phyloP scores from a whole-genome alignment of 2,888 invertebrate genomes.

The Drosophila nr. fundita region DNA sequence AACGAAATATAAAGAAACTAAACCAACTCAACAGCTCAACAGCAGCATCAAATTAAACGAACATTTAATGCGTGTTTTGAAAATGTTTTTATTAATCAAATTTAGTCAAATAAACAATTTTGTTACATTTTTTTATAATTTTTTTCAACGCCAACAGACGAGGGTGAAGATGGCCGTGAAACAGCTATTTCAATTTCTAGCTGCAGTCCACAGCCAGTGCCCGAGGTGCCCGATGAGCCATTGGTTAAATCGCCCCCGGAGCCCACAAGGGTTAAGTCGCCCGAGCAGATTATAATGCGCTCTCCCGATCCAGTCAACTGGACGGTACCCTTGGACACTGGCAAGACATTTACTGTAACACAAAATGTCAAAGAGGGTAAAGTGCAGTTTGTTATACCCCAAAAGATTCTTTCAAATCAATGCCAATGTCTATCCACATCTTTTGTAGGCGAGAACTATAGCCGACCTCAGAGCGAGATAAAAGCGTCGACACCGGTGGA shows the following conservation, averaged over 20 bases:
- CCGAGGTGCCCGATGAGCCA: conserved; percentile 86
- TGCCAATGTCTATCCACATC: neutral
- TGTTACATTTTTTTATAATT: conserved; percentile 25
- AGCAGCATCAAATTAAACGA: conserved; percentile 50
- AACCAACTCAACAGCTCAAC: conserved; percentile 49
- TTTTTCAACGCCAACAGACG: conserved; percentile 77
- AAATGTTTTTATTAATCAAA: conserved; percentile 20
- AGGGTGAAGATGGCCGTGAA: conserved; percentile 82
- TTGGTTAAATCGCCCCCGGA: conserved; percentile 97
- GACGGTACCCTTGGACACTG: conserved; percentile 97
- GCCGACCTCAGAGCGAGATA: conserved; percentile 95
- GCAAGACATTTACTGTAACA: conserved; percentile 96
- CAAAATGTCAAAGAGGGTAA: conserved; percentile 94
- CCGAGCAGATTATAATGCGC: conserved; percentile 95
- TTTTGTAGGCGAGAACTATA: conserved; percentile 89
- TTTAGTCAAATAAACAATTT: conserved; percentile 13
- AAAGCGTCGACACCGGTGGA: conserved; percentile 90
- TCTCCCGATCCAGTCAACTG: conserved; percentile 97
- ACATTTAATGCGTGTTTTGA: conserved; percentile 53
- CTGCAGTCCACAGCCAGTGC: conserved; percentile 83
- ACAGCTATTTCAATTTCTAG: conserved; percentile 83
- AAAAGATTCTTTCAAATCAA: neutral
- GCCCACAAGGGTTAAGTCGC: conserved; percentile 96
- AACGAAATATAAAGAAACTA: conserved; percentile 37
- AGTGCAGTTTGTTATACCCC: neutral